phyloP scores from a whole-genome alignment of 2,888 invertebrate genomes.

The Zonitis immaculata region DNA sequence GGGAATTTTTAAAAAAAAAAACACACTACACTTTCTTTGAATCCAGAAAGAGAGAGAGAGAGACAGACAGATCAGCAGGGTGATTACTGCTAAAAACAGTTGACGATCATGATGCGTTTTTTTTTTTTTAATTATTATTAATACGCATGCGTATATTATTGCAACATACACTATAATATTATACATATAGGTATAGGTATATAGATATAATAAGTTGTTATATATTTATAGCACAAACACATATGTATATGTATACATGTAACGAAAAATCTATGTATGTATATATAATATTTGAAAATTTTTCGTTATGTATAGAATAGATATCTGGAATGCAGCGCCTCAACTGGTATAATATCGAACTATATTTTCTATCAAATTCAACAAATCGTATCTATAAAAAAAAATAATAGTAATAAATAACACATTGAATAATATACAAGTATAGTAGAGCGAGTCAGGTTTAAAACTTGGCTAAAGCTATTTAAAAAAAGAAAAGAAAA shows the following conservation, averaged over 20 bases:
- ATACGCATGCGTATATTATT: constrained; percentile 5
- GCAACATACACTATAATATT: background rate
- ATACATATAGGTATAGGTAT: background rate
- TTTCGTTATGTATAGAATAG: too few relatives aligned
- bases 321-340: constrained; percentile 16
- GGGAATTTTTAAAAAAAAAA: background rate
- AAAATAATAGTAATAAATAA: too few relatives aligned
- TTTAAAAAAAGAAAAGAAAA: background rate
- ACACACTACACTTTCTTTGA: too few relatives aligned
- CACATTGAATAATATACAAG: too few relatives aligned
- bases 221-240: background rate
- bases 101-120: constrained; percentile 10
- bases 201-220: background rate
- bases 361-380: background rate
- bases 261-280: background rate
- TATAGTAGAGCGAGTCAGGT: too few relatives aligned
- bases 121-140: too few relatives aligned
- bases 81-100: constrained; percentile 1
- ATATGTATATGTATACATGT: background rate
- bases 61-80: background rate
- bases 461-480: background rate
- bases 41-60: too few relatives aligned
- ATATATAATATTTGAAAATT: background rate
- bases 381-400: too few relatives aligned
- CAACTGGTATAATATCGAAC: background rate